These are phyloP conservation scores for Liodrosophila aerea DNA, from an alignment of 2,888 invertebrate species.

Conservation along the genomic window DNA sequence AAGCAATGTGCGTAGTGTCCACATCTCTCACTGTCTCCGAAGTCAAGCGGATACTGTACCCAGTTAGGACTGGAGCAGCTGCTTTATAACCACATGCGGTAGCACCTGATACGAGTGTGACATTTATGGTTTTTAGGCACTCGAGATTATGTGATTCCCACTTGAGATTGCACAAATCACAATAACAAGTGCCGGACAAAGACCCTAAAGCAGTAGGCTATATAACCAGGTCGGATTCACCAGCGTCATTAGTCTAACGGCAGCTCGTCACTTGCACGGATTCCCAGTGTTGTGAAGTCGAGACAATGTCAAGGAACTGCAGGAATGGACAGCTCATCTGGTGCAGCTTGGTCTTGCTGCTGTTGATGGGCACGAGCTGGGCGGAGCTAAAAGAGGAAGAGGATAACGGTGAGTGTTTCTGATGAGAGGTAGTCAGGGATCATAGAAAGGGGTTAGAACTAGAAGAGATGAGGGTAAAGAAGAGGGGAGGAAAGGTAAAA, in stretches of 20 bases:
- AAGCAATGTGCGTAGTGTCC: slow-evolving; percentile 17
- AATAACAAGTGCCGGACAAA: slow-evolving; percentile 21
- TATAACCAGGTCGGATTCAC: slow-evolving; percentile 43
- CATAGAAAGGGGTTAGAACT: neutral
- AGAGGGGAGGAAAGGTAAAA: too few species aligned
- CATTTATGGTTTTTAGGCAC: slow-evolving; percentile 52
- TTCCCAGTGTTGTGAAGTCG: slow-evolving; percentile 8
- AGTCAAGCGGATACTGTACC: slow-evolving; percentile 47
- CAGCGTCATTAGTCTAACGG: slow-evolving; percentile 20
- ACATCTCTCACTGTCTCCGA: slow-evolving; percentile 31
- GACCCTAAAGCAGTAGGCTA: slow-evolving; percentile 34
- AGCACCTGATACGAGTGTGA: slow-evolving; percentile 19
- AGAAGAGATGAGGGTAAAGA: too few species aligned
- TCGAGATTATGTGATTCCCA: slow-evolving; percentile 52
- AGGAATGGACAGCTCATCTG: slow-evolving; percentile 1
- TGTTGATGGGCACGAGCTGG: slow-evolving; percentile 21
- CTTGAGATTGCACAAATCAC: slow-evolving; percentile 52
- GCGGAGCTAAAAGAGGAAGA: slow-evolving; percentile 49
- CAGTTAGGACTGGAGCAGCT: neutral
- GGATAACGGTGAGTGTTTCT: slow-evolving; percentile 53
- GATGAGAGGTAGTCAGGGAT: neutral
- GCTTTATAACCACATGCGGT: slow-evolving; percentile 50
- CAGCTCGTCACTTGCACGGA: too few species aligned
- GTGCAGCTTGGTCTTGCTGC: slow-evolving; percentile 33
- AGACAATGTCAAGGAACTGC: slow-evolving; percentile 31